A percentile compares a stretch with the other conserved stretches of the same genome.
Conservation (phyloP, 2,888 invertebrate species). For the Pachymerium ferrugineum region DNA sequence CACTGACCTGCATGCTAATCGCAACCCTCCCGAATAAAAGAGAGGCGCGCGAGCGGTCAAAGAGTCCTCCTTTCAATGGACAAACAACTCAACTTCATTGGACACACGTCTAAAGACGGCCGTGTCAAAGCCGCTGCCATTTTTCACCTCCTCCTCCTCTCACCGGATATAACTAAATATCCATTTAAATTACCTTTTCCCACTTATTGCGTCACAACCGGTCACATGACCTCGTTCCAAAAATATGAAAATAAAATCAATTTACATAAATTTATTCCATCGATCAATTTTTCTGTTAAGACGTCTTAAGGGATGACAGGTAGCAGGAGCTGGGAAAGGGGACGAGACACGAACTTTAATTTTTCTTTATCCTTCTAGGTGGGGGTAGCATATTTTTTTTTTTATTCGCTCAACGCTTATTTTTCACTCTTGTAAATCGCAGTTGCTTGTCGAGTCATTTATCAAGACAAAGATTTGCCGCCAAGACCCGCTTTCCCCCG, state of each 20-base stretch:
- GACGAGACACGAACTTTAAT: neutral
- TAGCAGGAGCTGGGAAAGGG: no score
- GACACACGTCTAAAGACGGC: neutral
- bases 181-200: no score
- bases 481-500: neutral
- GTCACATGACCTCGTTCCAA: no score
- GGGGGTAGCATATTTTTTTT: neutral
- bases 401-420: neutral
- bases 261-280: no score
- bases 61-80: neutral
- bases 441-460: neutral
- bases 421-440: neutral
- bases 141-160: no score
- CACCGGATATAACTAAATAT: no score
- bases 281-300: no score
- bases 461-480: neutral
- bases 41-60: neutral
- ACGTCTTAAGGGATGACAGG: no score
- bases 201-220: no score
- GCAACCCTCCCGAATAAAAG: neutral
- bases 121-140: no score
- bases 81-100: conserved; percentile 2
- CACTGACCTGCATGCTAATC: conserved; percentile 13
- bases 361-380: neutral
- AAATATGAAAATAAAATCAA: no score